Conservation (phyloP, 2,113 vertebrate species). For the Irena cyanogastra region DNA sequence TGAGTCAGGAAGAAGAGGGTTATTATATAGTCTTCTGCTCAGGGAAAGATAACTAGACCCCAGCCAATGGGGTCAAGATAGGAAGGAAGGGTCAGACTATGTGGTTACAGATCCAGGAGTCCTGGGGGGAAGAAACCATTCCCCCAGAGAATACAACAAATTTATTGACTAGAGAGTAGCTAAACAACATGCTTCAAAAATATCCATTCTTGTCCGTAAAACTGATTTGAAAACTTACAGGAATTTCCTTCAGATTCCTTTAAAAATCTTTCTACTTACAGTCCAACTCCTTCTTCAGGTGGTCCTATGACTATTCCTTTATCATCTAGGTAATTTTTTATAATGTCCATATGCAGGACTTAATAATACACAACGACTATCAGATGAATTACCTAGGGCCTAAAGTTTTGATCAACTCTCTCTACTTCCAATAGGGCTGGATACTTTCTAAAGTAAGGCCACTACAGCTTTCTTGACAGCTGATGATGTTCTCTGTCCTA, state of each 20-base stretch:
- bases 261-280: background rate
- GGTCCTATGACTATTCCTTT: background rate
- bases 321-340: background rate
- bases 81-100: too few relatives aligned
- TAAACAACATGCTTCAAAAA: background rate
- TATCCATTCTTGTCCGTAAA: background rate
- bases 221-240: background rate
- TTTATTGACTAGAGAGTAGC: background rate
- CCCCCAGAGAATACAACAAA: too few relatives aligned
- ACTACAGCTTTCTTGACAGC: background rate
- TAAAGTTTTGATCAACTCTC: background rate
- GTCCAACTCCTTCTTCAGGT: background rate
- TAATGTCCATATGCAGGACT: background rate
- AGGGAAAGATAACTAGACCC: too few relatives aligned
- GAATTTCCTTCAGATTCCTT: background rate
- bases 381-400: background rate
- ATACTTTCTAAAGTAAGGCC: background rate
- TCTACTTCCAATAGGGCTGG: background rate
- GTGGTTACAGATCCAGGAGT: too few relatives aligned
- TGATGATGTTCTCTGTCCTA: background rate
- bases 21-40: too few relatives aligned
- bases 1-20: too few relatives aligned
- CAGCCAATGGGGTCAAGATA: too few relatives aligned
- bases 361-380: background rate
- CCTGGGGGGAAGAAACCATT: too few relatives aligned